A percentile compares a stretch with the other conserved stretches of the same genome.
Evolutionary conservation across 2,888 invertebrate genomes (phyloP).

Genomic region (Smittia sp.): DNA sequence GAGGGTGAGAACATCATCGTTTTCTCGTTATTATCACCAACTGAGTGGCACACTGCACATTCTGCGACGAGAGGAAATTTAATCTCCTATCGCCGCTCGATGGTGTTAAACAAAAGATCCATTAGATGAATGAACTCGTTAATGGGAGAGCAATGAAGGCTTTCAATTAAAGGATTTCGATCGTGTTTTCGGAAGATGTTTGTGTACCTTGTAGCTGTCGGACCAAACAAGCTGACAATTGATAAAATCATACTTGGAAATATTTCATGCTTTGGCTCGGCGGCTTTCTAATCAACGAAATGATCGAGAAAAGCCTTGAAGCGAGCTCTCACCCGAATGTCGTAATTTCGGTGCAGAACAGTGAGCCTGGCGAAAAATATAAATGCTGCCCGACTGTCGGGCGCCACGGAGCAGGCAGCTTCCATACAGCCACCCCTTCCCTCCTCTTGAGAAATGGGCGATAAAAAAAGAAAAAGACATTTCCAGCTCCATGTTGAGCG

Average conservation of each 20-base stretch:
- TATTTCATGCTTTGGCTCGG: background rate
- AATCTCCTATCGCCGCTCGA: background rate
- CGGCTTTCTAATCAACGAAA: too few species aligned
- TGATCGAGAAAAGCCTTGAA: background rate
- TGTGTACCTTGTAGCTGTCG: background rate
- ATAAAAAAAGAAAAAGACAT: conserved; percentile 13
- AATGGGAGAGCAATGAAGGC: background rate
- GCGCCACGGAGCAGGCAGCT: conserved; percentile 52
- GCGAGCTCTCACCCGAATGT: background rate
- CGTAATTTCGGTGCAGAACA: conserved; percentile 18
- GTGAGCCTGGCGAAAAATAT: conserved; percentile 43
- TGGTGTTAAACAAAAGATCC: conserved; percentile 6
- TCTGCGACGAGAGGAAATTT: background rate
- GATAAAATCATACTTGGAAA: too few species aligned
- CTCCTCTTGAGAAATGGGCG: background rate
- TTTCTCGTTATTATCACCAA: conserved; percentile 8
- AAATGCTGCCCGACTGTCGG: conserved; percentile 59
- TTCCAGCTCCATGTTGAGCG: conserved; percentile 34
- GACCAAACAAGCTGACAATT: too few species aligned
- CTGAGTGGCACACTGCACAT: background rate
- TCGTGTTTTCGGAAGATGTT: background rate
- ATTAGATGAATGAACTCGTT: conserved; percentile 23
- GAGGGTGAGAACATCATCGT: background rate
- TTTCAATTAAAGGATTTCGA: conserved; percentile 5
- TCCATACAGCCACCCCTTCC: background rate